Conservation (phyloP, 2,888 invertebrate genomes). For the Drosophila engyochracea region DNA sequence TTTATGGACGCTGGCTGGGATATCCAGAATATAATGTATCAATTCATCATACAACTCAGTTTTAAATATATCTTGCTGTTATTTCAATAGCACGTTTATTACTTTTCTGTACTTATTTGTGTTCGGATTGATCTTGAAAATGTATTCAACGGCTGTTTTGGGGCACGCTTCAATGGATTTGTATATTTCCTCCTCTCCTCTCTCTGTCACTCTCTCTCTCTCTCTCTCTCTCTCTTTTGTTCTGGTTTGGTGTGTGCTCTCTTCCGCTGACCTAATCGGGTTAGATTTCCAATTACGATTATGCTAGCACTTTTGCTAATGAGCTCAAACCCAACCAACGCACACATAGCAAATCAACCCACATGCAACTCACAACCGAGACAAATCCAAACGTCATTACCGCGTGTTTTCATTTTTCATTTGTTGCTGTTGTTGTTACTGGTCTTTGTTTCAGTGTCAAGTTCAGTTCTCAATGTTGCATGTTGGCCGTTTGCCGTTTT, state of each 20-base stretch:
- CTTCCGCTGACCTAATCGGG: constrained; percentile 61
- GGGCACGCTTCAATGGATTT: constrained; percentile 59
- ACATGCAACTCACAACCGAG: constrained; percentile 34
- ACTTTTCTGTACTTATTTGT: neutral
- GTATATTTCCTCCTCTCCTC: constrained; percentile 1
- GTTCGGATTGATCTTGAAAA: constrained; percentile 63
- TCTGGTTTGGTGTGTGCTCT: constrained; percentile 17
- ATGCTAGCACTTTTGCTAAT: constrained; percentile 68
- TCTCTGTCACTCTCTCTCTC: constrained; percentile 11
- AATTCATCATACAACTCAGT: neutral
- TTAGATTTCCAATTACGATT: constrained; percentile 73
- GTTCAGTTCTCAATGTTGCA: constrained; percentile 76
- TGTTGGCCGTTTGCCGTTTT: constrained; percentile 48
- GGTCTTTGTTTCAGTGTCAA: constrained; percentile 71
- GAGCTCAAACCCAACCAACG: constrained; percentile 41
- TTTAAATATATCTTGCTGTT: neutral
- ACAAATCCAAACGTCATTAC: constrained; percentile 51
- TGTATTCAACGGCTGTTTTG: constrained; percentile 57
- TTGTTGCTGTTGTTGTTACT: constrained; percentile 21
- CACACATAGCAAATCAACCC: constrained; percentile 13
- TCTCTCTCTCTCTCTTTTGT: neutral
- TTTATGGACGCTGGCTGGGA: neutral
- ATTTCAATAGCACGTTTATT: neutral
- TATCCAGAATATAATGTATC: neutral
- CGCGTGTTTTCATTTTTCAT: constrained; percentile 6